These are phyloP conservation scores for Cynodonichthys magdalenae DNA, from an alignment of 2,797 vertebrate genomes.

Conservation along the genomic window DNA sequence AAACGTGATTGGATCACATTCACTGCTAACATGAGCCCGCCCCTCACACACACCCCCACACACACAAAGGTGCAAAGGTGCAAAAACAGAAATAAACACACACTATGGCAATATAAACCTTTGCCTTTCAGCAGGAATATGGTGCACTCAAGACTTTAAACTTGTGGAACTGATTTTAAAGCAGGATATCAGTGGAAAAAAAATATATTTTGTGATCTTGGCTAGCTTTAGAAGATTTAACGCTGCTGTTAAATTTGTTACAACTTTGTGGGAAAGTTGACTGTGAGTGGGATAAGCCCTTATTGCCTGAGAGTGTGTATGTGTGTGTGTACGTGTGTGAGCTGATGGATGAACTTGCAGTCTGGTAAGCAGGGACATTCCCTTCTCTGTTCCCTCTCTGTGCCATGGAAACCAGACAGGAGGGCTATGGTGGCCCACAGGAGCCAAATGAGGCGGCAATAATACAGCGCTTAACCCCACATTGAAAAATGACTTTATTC, in stretches of 20 bases:
- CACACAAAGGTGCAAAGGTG: conserved; percentile 38
- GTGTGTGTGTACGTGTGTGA: conserved; percentile 51
- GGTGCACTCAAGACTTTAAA: conserved; percentile 44
- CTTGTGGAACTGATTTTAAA: conserved; percentile 51
- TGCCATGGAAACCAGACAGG: conserved; percentile 85
- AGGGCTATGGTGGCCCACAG: conserved; percentile 85
- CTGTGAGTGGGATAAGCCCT: conserved; percentile 66
- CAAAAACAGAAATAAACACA: conserved; percentile 33
- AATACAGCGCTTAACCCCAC: conserved; percentile 83
- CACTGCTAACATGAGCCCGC: conserved; percentile 31
- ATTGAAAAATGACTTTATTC: conserved; percentile 86
- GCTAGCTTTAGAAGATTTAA: conserved; percentile 67
- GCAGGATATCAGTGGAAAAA: conserved; percentile 43
- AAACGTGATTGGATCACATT: conserved; percentile 55
- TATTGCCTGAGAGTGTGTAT: conserved; percentile 46
- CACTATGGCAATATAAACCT: conserved; percentile 29
- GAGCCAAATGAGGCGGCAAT: conserved; percentile 86
- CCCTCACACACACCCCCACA: conserved; percentile 7
- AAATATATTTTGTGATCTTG: conserved; percentile 67
- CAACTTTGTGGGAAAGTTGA: conserved; percentile 79
- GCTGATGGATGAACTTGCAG: conserved; percentile 79
- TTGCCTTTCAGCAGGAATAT: conserved; percentile 47
- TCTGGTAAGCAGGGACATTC: conserved; percentile 81
- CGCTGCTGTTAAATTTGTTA: conserved; percentile 70
- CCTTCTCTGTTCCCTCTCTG: conserved; percentile 75